Evolutionary conservation across 1,140 invertebrate species (phyloP).

Genomic region (Galendromus occidentalis): DNA sequence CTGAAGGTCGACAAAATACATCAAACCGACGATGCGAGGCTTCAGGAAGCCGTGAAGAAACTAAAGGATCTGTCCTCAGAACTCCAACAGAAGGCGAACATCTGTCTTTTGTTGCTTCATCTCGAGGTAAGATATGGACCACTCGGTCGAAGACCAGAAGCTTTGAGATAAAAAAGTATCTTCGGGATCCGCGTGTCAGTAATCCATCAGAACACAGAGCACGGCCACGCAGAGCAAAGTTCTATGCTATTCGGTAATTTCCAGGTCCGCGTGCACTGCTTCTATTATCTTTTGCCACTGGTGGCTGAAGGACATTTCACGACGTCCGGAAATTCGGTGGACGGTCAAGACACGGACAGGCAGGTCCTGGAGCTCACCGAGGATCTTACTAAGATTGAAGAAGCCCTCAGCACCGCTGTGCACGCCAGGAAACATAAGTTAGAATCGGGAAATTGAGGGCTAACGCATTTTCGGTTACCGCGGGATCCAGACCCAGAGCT

Average conservation of each 20-base stretch:
- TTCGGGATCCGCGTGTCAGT: too few relatives aligned
- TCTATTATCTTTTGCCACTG: constrained; percentile 57
- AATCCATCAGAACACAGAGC: too few relatives aligned
- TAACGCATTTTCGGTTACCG: not conserved
- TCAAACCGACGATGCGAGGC: not conserved
- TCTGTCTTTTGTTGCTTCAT: constrained; percentile 70
- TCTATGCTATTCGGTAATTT: too few relatives aligned
- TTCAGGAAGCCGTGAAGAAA: not conserved
- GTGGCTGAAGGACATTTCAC: constrained; percentile 29
- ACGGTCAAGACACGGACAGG: constrained; percentile 48
- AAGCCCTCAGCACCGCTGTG: constrained; percentile 48
- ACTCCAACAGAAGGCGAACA: constrained; percentile 71
- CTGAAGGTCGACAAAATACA: not conserved
- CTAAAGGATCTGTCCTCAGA: constrained; percentile 44
- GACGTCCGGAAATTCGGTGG: not conserved
- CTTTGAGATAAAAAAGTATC: too few relatives aligned
- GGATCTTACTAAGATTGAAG: constrained; percentile 54
- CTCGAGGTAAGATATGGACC: constrained; percentile 43
- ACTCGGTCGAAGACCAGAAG: too few relatives aligned
- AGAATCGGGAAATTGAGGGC: not conserved
- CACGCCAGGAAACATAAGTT: constrained; percentile 57
- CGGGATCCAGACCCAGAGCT: too few relatives aligned
- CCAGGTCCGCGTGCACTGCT: constrained; percentile 72
- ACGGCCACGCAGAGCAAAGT: too few relatives aligned
- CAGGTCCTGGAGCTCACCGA: constrained; percentile 58